Base-by-base conservation (phyloP, 2,888 invertebrate species). In the Leptura quadrifasciata region DNA sequence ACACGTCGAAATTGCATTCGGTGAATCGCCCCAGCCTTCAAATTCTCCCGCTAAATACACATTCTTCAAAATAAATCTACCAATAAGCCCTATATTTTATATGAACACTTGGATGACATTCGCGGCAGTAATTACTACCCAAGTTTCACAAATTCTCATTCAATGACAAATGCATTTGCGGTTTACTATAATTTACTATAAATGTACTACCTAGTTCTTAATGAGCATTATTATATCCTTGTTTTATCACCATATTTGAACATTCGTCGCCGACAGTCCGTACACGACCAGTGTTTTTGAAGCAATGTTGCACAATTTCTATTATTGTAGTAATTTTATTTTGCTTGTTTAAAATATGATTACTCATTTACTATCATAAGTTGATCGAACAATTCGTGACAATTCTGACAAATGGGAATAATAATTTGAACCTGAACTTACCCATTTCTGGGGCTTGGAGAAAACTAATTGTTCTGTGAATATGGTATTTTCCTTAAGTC, bases 391-490 rank as follows among this genome's bases (percentile, higher is more conserved):
- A 21, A 57, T 21, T 57, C 21, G 12, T 60, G 5, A 27, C 5
- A n/a, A 47, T 15, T 39, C 6, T 31, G 27, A 8, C 27, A 31
- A 31, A 39, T 39, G 35, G 9, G 10, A 39, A 9, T 39, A 39
- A 39, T 9, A n/a, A 47, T 47, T 15, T 47, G n/a, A n/a, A n/a
- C 5, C 15, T 17, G 5, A 17, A 15, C 5, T 47, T n/a, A 47
- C n/a, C n/a, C 47, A 47, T 47, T 47, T 47, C n/a, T 47, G 5
- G 17, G 47, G 17, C 10, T 27, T 27, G n/a, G n/a, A n/a, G n/a
- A n/a, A n/a, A 27, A 27, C 31, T 47, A n/a, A 65, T 65, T 55
- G 31, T 58, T 69, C 58, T 20, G 20, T 21, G 69, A 58, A 69
- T 1, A 58, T 15, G 20, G 69, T 69, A 58, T 57, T 69, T 58